A percentile compares a stretch with the other conserved stretches of the same genome.
phyloP scores from a whole-genome alignment of 53 echinoderm and acorn worm genomes.

The Stichopus horrens region DNA sequence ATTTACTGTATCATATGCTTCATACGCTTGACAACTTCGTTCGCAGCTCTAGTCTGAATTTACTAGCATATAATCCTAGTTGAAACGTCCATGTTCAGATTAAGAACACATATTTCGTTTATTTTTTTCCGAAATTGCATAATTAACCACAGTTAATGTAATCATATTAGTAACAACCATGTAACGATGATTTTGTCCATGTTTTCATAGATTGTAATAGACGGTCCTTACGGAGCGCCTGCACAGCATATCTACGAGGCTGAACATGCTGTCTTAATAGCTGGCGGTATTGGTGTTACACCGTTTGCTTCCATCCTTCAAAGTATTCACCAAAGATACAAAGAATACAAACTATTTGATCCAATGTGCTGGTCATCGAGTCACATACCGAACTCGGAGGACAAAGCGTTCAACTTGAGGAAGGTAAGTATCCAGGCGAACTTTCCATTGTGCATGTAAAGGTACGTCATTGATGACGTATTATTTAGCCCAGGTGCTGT shows the following conservation, averaged over 20 bases:
- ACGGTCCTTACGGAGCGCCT: constrained; percentile 96
- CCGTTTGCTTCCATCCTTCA: constrained; percentile 97
- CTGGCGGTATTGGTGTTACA: constrained; percentile 90
- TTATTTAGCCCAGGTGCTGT: background rate
- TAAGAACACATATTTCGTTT: too few species aligned
- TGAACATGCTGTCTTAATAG: constrained; percentile 94
- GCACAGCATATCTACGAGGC: constrained; percentile 90
- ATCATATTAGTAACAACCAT: too few species aligned
- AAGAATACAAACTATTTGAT: constrained; percentile 71
- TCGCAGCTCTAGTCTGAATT: too few species aligned
- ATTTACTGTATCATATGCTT: too few species aligned
- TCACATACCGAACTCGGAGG: constrained; percentile 36
- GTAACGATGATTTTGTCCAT: too few species aligned
- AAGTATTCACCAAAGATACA: constrained; percentile 89
- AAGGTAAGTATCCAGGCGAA: constrained; percentile 6
- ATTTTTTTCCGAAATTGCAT: too few species aligned
- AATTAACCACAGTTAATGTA: too few species aligned
- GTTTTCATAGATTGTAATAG: constrained; percentile 69
- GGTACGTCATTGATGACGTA: background rate
- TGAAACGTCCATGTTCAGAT: too few species aligned
- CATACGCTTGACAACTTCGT: too few species aligned
- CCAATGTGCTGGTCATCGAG: constrained; percentile 64
- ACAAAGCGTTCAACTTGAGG: constrained; percentile 26
- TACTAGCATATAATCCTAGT: too few species aligned
- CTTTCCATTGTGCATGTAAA: background rate